Base-by-base conservation (phyloP, 2,113 vertebrate species). In the Dasyprocta punctata region DNA sequence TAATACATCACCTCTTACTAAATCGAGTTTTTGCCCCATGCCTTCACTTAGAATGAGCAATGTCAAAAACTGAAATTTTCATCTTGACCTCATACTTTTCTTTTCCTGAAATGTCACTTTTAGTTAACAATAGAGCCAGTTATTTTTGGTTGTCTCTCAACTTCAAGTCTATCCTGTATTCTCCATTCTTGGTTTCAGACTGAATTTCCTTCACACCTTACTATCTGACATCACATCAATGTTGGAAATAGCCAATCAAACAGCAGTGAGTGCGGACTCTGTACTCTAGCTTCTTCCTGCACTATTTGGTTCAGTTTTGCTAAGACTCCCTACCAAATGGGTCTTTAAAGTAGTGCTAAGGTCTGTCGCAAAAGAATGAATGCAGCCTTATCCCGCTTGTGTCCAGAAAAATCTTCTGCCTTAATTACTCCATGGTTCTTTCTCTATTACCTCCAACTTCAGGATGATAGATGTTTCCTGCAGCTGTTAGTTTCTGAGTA, bases 201-300 rank as follows among this genome's bases (percentile, higher is more conserved):
- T 60, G 38, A 30, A 63, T 83, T 84, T 71, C 61, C 56, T 22
- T 52, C 3, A 63, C 1, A 8, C 20, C 13, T 47, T 47, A 30
- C 10, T 19, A 33, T 88, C 10, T 67, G 56, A 49, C 14, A 52
- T 88, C 20, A 60, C 44, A 58, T 33, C 24, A 8, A 22, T 41
- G 4, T 20, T 54, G 36, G 12, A 83, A 52, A 19, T 65, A 7
- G 7, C 52, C 60, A 1, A 36, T 33, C 49, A 9, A 44, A 10
- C 5, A 28, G 24, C 10, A 89, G 20, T 17, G 47, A 41, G 0
- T 41, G 6, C 3, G 61, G 26, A 19, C 12, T 8, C 5, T 16
- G 1, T n/a, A n/a, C 20, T 0, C 0, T 4, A n/a, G 0, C 3
- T 71, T 69, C 60, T 78, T 71, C n/a, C n/a, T n/a, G n/a, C n/a